Evolutionary conservation across 1,140 invertebrate species (phyloP).

Genomic region (Tribolium madens): DNA sequence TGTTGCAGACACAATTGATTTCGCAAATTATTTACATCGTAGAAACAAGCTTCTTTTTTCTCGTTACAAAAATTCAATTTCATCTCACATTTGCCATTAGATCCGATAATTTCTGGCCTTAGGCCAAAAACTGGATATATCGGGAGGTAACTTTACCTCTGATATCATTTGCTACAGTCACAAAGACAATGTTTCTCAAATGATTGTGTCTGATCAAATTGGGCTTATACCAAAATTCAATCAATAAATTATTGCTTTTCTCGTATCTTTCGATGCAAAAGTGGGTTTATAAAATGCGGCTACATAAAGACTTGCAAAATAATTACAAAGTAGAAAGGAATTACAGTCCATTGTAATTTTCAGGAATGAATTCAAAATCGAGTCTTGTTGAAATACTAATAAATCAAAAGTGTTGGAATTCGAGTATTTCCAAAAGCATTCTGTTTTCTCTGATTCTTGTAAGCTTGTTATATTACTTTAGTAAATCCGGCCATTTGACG

Average conservation of each 20-base stretch:
- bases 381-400: constrained; percentile 22
- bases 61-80: neutral
- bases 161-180: neutral
- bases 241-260: neutral
- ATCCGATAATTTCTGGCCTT: neutral
- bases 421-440: constrained; percentile 36
- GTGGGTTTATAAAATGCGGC: neutral
- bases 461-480: constrained; percentile 46
- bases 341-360: constrained; percentile 13
- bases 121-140: neutral
- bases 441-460: constrained; percentile 42
- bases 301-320: neutral
- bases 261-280: neutral
- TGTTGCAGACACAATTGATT: too few species aligned
- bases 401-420: constrained; percentile 28
- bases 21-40: too few species aligned
- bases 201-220: neutral
- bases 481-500: constrained; percentile 41
- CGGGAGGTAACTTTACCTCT: neutral
- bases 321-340: constrained; percentile 14
- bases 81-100: neutral
- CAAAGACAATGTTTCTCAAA: neutral
- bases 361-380: constrained; percentile 10
- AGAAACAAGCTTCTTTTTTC: too few species aligned
- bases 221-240: neutral